These are phyloP conservation scores for Antheraea mylitta DNA, from an alignment of 1,140 invertebrate species.

Conservation along the genomic window DNA sequence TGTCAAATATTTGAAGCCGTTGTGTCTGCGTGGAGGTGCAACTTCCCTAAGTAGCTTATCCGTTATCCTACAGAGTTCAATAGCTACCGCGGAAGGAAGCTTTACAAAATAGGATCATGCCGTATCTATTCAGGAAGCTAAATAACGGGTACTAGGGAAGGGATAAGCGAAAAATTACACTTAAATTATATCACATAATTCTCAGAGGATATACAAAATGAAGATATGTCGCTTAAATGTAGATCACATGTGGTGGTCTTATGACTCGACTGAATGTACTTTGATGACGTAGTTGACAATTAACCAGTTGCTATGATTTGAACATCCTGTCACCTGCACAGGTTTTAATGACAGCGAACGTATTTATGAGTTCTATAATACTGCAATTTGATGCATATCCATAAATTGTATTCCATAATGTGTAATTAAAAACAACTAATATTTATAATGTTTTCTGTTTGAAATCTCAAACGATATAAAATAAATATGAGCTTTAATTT, in stretches of 20 bases:
- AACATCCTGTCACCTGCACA: constrained; percentile 1
- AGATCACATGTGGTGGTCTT: background rate
- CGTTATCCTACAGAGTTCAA: constrained; percentile 43
- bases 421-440: too few species aligned
- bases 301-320: background rate
- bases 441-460: too few species aligned
- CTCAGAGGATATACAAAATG: too few species aligned
- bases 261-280: background rate
- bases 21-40: constrained; percentile 28
- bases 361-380: background rate
- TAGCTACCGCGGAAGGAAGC: constrained; percentile 63
- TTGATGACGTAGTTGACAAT: background rate
- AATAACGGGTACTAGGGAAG: constrained; percentile 47
- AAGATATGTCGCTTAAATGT: background rate
- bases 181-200: constrained; percentile 29
- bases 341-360: background rate
- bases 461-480: background rate
- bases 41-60: constrained; percentile 55
- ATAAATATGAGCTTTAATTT: background rate
- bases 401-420: too few species aligned
- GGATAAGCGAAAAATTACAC: constrained; percentile 52
- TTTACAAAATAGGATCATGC: constrained; percentile 48
- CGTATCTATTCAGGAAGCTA: constrained; percentile 68
- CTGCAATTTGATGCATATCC: background rate
- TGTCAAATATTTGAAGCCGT: background rate